These are phyloP conservation scores for Petromus typicus DNA, from an alignment of 2,113 vertebrate species.

Conservation along the genomic window DNA sequence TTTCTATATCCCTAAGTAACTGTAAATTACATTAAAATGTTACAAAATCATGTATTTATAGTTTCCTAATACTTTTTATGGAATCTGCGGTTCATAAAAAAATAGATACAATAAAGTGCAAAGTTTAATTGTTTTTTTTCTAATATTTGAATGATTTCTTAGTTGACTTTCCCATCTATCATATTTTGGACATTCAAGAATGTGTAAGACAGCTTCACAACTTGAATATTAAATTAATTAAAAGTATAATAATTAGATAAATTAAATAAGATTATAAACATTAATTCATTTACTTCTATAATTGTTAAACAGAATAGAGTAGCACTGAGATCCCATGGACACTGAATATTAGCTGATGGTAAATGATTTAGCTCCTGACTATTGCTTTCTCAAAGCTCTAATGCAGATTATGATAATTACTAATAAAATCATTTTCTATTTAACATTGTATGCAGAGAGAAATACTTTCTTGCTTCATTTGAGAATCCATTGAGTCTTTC, in stretches of 20 bases:
- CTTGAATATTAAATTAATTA: not conserved
- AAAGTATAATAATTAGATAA: not conserved
- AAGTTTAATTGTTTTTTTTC: not conserved
- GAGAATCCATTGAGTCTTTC: not conserved
- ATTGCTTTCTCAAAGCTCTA: not conserved
- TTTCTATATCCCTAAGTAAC: not conserved
- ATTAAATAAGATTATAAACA: not conserved
- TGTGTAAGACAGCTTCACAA: not conserved
- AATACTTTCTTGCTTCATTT: slow-evolving; percentile 23
- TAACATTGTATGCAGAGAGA: slow-evolving; percentile 51
- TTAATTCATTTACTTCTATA: slow-evolving; percentile 16
- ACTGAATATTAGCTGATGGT: not conserved
- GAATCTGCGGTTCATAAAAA: not conserved
- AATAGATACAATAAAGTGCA: not conserved
- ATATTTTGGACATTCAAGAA: not conserved
- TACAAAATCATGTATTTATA: not conserved
- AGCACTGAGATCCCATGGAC: not conserved
- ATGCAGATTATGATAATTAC: not conserved
- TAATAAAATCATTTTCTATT: not conserved
- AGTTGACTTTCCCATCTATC: not conserved
- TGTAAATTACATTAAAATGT: not conserved
- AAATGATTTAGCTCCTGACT: not conserved
- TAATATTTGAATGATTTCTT: not conserved
- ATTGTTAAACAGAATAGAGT: not conserved
- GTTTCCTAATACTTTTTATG: not conserved